phyloP scores from a whole-genome alignment of 2,888 invertebrate genomes.

The Ypsolopha scabrella region DNA sequence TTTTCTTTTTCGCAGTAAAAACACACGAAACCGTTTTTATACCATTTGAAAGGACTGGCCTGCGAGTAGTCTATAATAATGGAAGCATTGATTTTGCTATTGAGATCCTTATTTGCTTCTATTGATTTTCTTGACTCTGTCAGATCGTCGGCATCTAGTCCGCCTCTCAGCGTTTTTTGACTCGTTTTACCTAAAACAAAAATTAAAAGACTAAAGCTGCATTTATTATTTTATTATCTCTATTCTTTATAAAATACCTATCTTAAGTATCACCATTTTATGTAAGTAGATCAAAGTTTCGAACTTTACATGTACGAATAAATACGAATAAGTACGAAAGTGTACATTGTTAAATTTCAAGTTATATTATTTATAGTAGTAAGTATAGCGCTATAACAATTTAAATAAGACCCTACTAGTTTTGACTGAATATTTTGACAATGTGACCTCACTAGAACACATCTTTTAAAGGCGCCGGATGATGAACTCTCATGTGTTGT shows the following conservation, averaged over 20 bases:
- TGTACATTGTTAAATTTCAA: no score
- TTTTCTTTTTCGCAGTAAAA: background rate
- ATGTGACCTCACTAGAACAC: conserved; percentile 15
- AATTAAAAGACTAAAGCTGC: no score
- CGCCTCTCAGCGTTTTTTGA: background rate
- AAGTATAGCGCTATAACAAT: no score
- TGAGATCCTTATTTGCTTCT: background rate
- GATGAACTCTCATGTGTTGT: conserved; percentile 55
- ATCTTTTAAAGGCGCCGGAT: conserved; percentile 42
- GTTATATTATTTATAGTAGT: no score
- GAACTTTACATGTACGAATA: background rate
- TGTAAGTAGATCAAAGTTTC: background rate
- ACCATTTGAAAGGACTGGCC: background rate
- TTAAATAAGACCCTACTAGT: no score
- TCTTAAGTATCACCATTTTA: background rate
- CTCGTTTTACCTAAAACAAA: no score
- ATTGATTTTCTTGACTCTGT: no score
- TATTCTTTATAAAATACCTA: no score
- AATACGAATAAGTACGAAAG: no score
- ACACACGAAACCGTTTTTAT: background rate
- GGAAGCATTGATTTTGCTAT: background rate
- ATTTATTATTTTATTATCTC: no score
- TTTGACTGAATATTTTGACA: background rate
- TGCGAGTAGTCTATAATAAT: background rate
- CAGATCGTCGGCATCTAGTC: background rate